These are phyloP conservation scores for Drosophila mulleri DNA, from an alignment of 2,888 invertebrate genomes.

Conservation along the genomic window DNA sequence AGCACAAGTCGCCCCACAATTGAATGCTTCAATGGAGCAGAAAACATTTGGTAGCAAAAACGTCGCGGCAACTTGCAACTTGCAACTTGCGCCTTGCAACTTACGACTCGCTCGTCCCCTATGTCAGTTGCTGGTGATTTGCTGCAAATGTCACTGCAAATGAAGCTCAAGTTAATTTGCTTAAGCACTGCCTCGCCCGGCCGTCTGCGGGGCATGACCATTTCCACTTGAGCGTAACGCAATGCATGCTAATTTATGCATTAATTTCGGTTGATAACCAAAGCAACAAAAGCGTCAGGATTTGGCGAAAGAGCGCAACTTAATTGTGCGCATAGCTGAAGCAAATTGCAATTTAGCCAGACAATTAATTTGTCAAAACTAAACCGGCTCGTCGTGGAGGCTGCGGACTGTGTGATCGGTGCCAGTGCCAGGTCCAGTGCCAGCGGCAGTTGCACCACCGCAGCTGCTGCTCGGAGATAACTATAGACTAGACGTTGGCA, in stretches of 20 bases:
- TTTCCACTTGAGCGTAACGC: slow-evolving; percentile 55
- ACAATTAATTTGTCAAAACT: slow-evolving; percentile 79
- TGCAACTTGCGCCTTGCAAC: slow-evolving; percentile 31
- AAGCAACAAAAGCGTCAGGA: slow-evolving; percentile 35
- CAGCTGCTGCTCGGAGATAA: slow-evolving; percentile 26
- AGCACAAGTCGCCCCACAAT: slow-evolving; percentile 60
- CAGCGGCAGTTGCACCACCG: slow-evolving; percentile 22
- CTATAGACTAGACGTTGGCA: slow-evolving; percentile 51
- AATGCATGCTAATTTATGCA: slow-evolving; percentile 65
- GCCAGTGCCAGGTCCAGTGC: not conserved
- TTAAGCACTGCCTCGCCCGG: slow-evolving; percentile 47
- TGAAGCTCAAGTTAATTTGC: slow-evolving; percentile 66
- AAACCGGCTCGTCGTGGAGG: slow-evolving; percentile 28
- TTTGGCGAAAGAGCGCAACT: slow-evolving; percentile 40
- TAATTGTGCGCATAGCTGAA: slow-evolving; percentile 57
- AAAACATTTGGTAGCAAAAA: slow-evolving; percentile 66
- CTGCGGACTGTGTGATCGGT: slow-evolving; percentile 33
- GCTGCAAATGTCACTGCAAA: slow-evolving; percentile 61
- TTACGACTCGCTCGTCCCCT: slow-evolving; percentile 18
- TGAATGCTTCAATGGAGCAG: slow-evolving; percentile 84
- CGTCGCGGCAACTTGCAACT: slow-evolving; percentile 31
- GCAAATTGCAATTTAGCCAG: slow-evolving; percentile 69
- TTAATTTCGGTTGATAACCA: slow-evolving; percentile 56
- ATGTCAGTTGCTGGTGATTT: slow-evolving; percentile 47
- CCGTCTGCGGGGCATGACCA: slow-evolving; percentile 22